phyloP scores from a whole-genome alignment of 1,140 invertebrate species.

The Leptinotarsa lineolata region DNA sequence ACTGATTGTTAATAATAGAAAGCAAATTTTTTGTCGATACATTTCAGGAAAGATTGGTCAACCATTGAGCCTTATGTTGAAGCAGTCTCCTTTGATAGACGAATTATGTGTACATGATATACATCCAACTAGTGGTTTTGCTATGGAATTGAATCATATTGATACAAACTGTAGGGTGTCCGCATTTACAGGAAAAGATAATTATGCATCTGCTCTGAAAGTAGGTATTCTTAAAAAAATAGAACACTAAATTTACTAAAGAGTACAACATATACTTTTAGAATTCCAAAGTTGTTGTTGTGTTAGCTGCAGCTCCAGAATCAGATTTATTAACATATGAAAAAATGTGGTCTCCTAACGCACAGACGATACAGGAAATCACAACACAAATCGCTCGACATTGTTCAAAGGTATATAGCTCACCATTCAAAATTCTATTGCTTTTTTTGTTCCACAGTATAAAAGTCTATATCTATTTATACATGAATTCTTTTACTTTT shows the following conservation, averaged over 20 bases:
- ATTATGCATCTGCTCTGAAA: slow-evolving; percentile 55
- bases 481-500: neutral
- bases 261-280: slow-evolving; percentile 35
- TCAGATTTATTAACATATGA: slow-evolving; percentile 36
- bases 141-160: slow-evolving; percentile 64
- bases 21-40: too few species aligned
- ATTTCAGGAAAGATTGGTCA: slow-evolving; percentile 54
- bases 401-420: slow-evolving; percentile 56
- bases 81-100: slow-evolving; percentile 65
- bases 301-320: slow-evolving; percentile 54
- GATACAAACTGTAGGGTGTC: slow-evolving; percentile 70
- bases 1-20: too few species aligned
- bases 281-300: slow-evolving; percentile 61
- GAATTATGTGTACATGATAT: slow-evolving; percentile 65
- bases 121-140: slow-evolving; percentile 58
- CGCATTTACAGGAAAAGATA: slow-evolving; percentile 55
- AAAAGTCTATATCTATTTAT: too few species aligned
- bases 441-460: too few species aligned
- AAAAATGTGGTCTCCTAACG: slow-evolving; percentile 58
- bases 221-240: slow-evolving; percentile 34
- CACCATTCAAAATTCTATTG: slow-evolving; percentile 17
- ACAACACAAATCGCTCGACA: slow-evolving; percentile 58
- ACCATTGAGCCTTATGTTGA: slow-evolving; percentile 62
- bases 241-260: neutral
- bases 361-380: slow-evolving; percentile 57